Percentiles rank a stretch among this genome's conserved stretches.
These are phyloP conservation scores for Pseudochirops cupreus DNA, from an alignment of 2,797 vertebrate species.

Conservation along the genomic window DNA sequence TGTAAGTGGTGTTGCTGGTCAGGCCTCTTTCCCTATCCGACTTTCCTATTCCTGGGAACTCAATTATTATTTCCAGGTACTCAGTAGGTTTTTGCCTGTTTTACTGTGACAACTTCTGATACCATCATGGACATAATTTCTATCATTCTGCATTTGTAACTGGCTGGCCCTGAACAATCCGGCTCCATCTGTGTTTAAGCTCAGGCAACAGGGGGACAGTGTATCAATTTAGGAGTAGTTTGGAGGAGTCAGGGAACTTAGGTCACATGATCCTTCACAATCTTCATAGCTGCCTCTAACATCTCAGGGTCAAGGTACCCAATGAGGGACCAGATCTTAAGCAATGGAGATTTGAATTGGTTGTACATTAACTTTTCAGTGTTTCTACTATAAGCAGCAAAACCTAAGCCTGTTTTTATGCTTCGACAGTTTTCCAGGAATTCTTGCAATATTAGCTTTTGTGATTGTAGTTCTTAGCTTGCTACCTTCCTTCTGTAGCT, in stretches of 20 bases:
- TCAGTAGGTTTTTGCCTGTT: not conserved
- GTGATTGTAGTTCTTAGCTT: not conserved
- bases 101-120: no score
- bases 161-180: not conserved
- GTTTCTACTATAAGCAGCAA: no score
- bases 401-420: not conserved
- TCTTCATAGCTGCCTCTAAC: not conserved
- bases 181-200: not conserved
- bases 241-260: not conserved
- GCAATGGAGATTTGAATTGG: not conserved
- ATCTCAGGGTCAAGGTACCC: not conserved
- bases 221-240: not conserved
- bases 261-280: not conserved
- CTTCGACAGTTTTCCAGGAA: not conserved
- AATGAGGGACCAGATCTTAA: not conserved
- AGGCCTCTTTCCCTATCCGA: not conserved
- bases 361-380: not conserved
- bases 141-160: not conserved
- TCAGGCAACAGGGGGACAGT: not conserved
- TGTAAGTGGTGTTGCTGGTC: not conserved
- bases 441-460: not conserved
- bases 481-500: not conserved
- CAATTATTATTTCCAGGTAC: not conserved
- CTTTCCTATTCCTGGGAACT: not conserved
- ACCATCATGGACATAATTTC: not conserved